Evolutionary conservation across 1,140 invertebrate genomes (phyloP).

Genomic region (Sminthurinus signatus): DNA sequence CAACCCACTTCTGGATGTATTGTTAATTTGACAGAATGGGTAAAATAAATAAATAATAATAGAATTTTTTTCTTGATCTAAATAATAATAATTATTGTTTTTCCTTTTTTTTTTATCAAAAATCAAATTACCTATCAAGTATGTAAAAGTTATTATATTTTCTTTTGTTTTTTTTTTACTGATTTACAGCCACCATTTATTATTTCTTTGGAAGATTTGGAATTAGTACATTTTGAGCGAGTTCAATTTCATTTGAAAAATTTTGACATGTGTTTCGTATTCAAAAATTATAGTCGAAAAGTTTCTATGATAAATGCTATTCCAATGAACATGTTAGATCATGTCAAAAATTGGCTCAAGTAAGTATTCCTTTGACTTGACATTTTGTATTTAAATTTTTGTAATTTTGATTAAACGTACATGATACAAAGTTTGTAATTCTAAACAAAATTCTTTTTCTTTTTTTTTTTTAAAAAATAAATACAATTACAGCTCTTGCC

Average conservation of each 20-base stretch:
- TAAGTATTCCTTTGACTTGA: conserved; percentile 49
- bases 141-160: too few relatives aligned
- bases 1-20: conserved; percentile 96
- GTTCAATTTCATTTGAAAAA: conserved; percentile 98
- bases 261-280: conserved; percentile 99
- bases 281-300: conserved; percentile 95
- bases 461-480: neutral
- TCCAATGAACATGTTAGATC: conserved; percentile 97
- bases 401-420: conserved; percentile 1
- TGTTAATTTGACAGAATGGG: conserved; percentile 97
- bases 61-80: conserved; percentile 6
- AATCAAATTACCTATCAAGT: too few relatives aligned
- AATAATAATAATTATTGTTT: too few relatives aligned
- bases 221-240: conserved; percentile 97
- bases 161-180: too few relatives aligned
- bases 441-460: neutral
- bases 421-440: neutral
- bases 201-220: conserved; percentile 93
- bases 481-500: conserved; percentile 73
- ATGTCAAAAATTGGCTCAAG: conserved; percentile 99
- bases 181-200: conserved; percentile 93
- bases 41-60: conserved; percentile 45
- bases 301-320: conserved; percentile 95
- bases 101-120: conserved; percentile 14
- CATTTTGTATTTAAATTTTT: too few relatives aligned